Conservation (phyloP, 1,140 invertebrate genomes). For the Macrobrachium rosenbergii region DNA sequence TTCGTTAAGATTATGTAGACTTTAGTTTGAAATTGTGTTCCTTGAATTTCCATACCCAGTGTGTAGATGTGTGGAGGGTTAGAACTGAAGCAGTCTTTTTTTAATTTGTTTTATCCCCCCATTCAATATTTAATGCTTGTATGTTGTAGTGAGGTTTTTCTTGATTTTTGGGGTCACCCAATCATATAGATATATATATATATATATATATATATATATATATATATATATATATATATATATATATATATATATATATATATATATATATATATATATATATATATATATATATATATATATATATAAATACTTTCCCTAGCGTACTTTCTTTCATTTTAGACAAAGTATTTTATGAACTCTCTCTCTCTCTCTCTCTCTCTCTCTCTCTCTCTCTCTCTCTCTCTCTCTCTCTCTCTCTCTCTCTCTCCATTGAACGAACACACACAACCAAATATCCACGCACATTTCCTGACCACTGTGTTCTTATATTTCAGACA, state of each 20-base stretch:
- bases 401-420: constrained; percentile 53
- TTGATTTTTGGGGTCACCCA: neutral
- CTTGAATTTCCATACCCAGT: too few species aligned
- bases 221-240: constrained; percentile 25
- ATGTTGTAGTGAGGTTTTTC: neutral
- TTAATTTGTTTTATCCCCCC: too few species aligned
- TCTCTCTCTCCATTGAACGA: constrained; percentile 36
- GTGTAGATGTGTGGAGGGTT: too few species aligned
- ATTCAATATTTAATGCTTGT: too few species aligned
- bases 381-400: neutral
- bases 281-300: constrained; percentile 1
- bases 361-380: too few species aligned
- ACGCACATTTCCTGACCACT: too few species aligned
- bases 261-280: constrained; percentile 21
- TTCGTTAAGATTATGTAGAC: too few species aligned
- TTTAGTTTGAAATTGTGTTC: too few species aligned
- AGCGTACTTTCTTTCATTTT: neutral
- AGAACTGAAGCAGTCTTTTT: too few species aligned
- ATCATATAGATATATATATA: constrained; percentile 10
- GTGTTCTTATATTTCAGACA: constrained; percentile 81
- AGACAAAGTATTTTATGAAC: too few species aligned
- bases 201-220: constrained; percentile 18
- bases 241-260: constrained; percentile 15
- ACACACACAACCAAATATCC: too few species aligned
- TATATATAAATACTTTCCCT: neutral